phyloP scores from a whole-genome alignment of 1,140 invertebrate genomes.

The Bombus polaris region DNA sequence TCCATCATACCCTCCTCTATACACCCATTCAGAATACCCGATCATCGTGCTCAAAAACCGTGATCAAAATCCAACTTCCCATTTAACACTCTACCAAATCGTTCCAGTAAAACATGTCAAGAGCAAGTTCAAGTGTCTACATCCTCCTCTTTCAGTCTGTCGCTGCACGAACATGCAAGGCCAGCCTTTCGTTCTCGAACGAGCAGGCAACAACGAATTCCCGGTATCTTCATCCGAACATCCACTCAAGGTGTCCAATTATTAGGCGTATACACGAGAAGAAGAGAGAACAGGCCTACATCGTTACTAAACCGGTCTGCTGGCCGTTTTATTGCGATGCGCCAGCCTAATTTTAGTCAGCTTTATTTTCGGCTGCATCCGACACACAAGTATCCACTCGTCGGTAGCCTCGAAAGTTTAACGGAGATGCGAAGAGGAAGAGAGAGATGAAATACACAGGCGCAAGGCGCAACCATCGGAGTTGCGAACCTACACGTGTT shows the following conservation, averaged over 20 bases:
- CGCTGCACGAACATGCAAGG: background rate
- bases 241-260: conserved; percentile 53
- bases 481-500: conserved; percentile 77
- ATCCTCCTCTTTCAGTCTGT: background rate
- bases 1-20: no score
- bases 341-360: conserved; percentile 68
- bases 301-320: conserved; percentile 51
- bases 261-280: conserved; percentile 49
- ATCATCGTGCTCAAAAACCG: background rate
- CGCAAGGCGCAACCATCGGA: conserved; percentile 35
- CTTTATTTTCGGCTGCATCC: conserved; percentile 69
- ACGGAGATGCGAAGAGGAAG: background rate
- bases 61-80: background rate
- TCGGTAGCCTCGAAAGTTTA: background rate
- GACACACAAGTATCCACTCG: conserved; percentile 62
- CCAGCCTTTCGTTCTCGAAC: background rate
- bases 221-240: conserved; percentile 42
- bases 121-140: conserved; percentile 22
- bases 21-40: background rate
- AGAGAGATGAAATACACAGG: background rate
- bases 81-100: conserved; percentile 16
- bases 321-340: conserved; percentile 64
- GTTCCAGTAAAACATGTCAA: background rate
- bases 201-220: background rate
- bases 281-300: conserved; percentile 18